These are phyloP conservation scores for Hassar affinis DNA, from an alignment of 2,113 vertebrate species.

Conservation along the genomic window DNA sequence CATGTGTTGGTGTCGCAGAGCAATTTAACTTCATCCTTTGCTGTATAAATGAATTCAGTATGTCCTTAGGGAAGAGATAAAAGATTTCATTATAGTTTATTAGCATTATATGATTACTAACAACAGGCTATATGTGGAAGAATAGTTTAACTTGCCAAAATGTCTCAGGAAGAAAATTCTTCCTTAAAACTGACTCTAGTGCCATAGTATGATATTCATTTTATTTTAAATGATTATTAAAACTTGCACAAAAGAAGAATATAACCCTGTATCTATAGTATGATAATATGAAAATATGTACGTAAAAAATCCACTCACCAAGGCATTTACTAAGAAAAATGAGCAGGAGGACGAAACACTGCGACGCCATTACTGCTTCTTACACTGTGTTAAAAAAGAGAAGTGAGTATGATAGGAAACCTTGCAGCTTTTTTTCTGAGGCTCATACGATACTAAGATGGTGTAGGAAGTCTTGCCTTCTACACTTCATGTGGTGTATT, in stretches of 20 bases:
- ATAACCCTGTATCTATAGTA: neutral
- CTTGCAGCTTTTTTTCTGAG: no score
- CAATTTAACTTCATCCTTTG: neutral
- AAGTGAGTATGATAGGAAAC: neutral
- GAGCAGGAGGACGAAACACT: conserved; percentile 7
- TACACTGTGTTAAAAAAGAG: neutral
- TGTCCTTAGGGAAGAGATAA: conserved; percentile 25
- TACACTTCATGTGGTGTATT: no score
- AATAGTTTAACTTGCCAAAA: neutral
- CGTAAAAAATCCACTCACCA: conserved; percentile 14
- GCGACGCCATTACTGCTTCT: neutral
- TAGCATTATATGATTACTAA: neutral
- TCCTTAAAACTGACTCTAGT: neutral
- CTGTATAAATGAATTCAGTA: conserved; percentile 32
- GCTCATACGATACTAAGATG: neutral
- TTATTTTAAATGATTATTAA: neutral
- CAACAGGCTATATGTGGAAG: neutral
- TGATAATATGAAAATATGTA: neutral
- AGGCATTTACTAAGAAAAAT: conserved; percentile 4
- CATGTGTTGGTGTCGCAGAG: conserved; percentile 23
- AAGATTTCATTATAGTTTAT: neutral
- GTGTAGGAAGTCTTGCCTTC: neutral
- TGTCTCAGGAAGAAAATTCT: neutral
- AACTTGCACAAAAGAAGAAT: neutral
- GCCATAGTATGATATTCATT: neutral